Evolutionary conservation across 2,113 vertebrate genomes (phyloP).

Genomic region (Taurulus bubalis): DNA sequence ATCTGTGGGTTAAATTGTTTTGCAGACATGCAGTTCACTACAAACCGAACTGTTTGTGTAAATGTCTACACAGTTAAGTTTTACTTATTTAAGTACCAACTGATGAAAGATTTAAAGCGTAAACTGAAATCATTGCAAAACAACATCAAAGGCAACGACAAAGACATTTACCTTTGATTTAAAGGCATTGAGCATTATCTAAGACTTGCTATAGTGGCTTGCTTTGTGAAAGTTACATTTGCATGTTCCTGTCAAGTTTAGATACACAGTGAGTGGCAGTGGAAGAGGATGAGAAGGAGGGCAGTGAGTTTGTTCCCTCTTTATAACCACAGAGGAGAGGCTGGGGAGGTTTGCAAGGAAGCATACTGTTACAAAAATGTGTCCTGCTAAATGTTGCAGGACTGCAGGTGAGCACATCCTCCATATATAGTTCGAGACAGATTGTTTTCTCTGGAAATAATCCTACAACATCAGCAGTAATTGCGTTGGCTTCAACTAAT

Average conservation of each 20-base stretch:
- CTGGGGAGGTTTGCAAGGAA: conserved; percentile 46
- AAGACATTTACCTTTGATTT: background rate
- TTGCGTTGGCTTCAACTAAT: background rate
- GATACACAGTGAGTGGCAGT: background rate
- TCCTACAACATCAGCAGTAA: background rate
- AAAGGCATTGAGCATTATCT: background rate
- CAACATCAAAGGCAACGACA: background rate
- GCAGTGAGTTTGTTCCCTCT: conserved; percentile 37
- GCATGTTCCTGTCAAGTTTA: background rate
- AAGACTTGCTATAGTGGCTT: background rate
- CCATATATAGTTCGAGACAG: conserved; percentile 35
- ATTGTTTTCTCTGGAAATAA: conserved; percentile 1
- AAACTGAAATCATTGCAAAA: background rate
- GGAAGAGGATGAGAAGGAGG: conserved; percentile 16
- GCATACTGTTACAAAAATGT: conserved; percentile 43
- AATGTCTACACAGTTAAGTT: background rate
- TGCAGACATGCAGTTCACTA: background rate
- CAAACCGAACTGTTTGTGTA: background rate
- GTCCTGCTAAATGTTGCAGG: conserved; percentile 56
- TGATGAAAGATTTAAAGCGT: background rate
- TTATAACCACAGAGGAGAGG: conserved; percentile 20
- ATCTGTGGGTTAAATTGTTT: background rate
- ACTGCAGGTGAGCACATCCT: conserved; percentile 47
- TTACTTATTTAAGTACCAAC: background rate
- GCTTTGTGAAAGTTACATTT: background rate